These are phyloP conservation scores for Hypanus sabinus DNA, from an alignment of 2,113 vertebrate species.

Conservation along the genomic window DNA sequence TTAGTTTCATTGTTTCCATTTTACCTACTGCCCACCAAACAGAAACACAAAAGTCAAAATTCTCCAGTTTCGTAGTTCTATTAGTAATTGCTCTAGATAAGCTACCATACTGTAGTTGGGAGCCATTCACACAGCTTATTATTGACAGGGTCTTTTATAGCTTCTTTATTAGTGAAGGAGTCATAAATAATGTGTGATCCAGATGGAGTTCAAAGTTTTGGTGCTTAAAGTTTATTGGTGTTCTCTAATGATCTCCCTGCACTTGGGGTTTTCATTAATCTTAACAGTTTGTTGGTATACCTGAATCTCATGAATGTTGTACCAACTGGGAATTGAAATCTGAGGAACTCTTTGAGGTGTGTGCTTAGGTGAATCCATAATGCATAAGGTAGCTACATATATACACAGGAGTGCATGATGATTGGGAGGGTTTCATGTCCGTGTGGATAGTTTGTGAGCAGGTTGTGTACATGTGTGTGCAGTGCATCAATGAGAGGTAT, in stretches of 20 bases:
- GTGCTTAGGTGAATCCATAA: neutral
- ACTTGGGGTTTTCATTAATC: conserved; percentile 35
- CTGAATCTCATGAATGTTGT: neutral
- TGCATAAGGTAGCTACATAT: neutral
- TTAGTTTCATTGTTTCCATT: neutral
- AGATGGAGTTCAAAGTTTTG: conserved; percentile 26
- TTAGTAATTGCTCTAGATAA: neutral
- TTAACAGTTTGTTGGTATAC: conserved; percentile 29
- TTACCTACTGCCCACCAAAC: too few species aligned
- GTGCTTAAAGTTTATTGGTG: conserved; percentile 34
- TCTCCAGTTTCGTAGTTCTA: neutral
- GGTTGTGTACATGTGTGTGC: neutral
- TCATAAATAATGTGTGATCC: conserved; percentile 29
- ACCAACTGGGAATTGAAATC: conserved; percentile 10
- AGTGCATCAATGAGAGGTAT: neutral
- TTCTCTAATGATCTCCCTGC: conserved; percentile 36
- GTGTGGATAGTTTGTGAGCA: too few species aligned
- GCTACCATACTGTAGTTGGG: conserved; percentile 26
- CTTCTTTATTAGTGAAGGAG: conserved; percentile 35
- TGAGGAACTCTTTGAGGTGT: conserved; percentile 1
- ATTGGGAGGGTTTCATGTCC: neutral
- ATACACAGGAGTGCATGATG: neutral
- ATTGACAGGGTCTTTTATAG: conserved; percentile 33
- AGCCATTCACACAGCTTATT: conserved; percentile 10
- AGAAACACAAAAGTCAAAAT: neutral